Evolutionary conservation across 1,140 invertebrate genomes (phyloP).

Genomic region (Drosophila trapezifrons): DNA sequence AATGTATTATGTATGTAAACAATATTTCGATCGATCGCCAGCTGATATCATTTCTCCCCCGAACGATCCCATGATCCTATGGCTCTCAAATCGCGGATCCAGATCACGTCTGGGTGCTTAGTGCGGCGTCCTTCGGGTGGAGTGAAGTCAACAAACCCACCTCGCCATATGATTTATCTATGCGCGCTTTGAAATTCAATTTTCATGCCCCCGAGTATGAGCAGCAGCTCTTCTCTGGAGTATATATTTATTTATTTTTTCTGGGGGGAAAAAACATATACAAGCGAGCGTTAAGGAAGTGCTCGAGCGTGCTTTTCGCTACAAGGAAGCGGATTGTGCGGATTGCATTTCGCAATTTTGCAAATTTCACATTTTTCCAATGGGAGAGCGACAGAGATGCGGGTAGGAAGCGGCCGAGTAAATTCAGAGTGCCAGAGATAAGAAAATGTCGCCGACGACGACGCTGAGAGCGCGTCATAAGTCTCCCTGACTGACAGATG

Average conservation of each 20-base stretch:
- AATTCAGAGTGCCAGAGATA: slow-evolving; percentile 22
- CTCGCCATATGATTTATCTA: slow-evolving; percentile 51
- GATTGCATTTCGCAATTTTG: slow-evolving; percentile 12
- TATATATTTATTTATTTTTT: background rate
- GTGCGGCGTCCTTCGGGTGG: slow-evolving; percentile 34
- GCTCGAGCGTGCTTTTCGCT: slow-evolving; percentile 12
- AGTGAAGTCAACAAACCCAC: slow-evolving; percentile 47
- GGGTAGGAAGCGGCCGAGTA: slow-evolving; percentile 17
- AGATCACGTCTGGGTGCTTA: slow-evolving; percentile 45
- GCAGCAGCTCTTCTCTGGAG: background rate
- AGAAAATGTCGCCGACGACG: slow-evolving; percentile 27
- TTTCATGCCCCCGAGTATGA: background rate
- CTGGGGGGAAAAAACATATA: background rate
- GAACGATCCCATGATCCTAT: background rate
- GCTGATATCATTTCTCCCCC: slow-evolving; percentile 39
- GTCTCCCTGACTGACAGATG: slow-evolving; percentile 21
- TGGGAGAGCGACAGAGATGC: background rate
- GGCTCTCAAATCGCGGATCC: slow-evolving; percentile 12
- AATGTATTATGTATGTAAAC: slow-evolving; percentile 24
- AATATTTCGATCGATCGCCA: slow-evolving; percentile 28
- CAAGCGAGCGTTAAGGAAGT: slow-evolving; percentile 28
- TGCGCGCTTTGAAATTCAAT: slow-evolving; percentile 45
- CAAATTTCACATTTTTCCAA: slow-evolving; percentile 9
- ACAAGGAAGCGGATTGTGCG: slow-evolving; percentile 28
- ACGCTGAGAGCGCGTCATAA: slow-evolving; percentile 16